Evolutionary conservation across 1,140 invertebrate genomes (phyloP).

Genomic region (Pseudomyrmex sp.): DNA sequence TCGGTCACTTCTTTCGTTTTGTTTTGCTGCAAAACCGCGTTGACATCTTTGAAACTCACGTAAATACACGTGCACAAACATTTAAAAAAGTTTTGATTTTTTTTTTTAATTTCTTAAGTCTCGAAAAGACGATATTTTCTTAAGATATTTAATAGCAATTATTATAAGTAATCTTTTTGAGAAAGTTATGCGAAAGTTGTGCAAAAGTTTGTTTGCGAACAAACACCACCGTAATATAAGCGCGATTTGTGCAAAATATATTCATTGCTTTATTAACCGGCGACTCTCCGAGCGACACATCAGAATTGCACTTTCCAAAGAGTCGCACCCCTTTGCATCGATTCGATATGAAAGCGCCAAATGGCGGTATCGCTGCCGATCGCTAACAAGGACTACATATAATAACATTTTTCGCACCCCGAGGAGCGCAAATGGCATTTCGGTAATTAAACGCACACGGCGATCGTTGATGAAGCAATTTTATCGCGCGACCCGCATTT

Average conservation of each 20-base stretch:
- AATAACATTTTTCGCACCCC: constrained; percentile 40
- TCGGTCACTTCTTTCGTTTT: not conserved
- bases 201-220: not conserved
- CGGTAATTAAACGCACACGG: constrained; percentile 40
- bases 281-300: not conserved
- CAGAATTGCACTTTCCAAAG: not conserved
- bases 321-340: not conserved
- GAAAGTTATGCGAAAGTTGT: not conserved
- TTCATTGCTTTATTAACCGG: constrained; percentile 8
- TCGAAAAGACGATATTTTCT: not conserved
- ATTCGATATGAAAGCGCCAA: constrained; percentile 15
- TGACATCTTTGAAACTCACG: not conserved
- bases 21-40: not conserved
- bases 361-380: constrained; percentile 5
- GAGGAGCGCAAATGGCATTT: constrained; percentile 34
- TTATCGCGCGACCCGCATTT: constrained; percentile 43
- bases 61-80: too few species aligned
- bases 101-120: not conserved
- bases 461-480: constrained; percentile 54
- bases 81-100: too few species aligned
- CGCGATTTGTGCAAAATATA: not conserved
- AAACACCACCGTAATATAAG: constrained; percentile 1
- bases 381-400: constrained; percentile 32
- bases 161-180: too few species aligned
- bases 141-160: not conserved